phyloP scores from a whole-genome alignment of 2,113 vertebrate species.

The Odontesthes bonariensis region DNA sequence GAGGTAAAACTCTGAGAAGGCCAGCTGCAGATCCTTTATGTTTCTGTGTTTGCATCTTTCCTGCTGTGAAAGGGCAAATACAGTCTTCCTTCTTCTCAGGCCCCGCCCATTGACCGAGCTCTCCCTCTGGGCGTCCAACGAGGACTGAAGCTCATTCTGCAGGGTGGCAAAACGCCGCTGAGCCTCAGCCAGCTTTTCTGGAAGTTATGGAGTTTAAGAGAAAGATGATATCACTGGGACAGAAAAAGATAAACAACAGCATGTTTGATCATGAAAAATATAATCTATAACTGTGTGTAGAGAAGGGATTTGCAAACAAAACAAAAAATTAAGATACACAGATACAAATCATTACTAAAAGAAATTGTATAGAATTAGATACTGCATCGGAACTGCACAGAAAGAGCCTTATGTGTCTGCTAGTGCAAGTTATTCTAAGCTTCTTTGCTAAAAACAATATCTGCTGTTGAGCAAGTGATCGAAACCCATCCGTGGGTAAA shows the following conservation, averaged over 20 bases:
- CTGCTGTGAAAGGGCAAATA: slow-evolving; percentile 96
- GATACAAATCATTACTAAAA: too few relatives aligned
- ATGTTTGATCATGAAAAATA: too few relatives aligned
- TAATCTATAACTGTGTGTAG: not conserved
- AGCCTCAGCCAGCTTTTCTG: slow-evolving; percentile 97
- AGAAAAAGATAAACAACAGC: not conserved
- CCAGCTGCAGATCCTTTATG: slow-evolving; percentile 97
- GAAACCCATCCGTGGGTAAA: too few relatives aligned
- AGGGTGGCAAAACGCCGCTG: slow-evolving; percentile 96
- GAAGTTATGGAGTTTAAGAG: not conserved
- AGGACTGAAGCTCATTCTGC: slow-evolving; percentile 96
- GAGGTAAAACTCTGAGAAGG: slow-evolving; percentile 99
- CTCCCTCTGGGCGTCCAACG: slow-evolving; percentile 94
- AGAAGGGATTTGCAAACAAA: not conserved
- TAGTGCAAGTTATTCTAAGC: too few relatives aligned
- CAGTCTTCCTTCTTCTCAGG: slow-evolving; percentile 89
- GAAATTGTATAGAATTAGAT: too few relatives aligned
- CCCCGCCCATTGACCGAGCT: slow-evolving; percentile 79
- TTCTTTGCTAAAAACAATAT: too few relatives aligned
- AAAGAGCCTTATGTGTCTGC: too few relatives aligned
- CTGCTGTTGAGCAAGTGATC: too few relatives aligned
- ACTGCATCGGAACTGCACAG: too few relatives aligned
- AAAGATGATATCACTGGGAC: not conserved
- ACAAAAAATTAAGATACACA: too few relatives aligned
- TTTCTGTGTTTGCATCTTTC: slow-evolving; percentile 96